These are phyloP conservation scores for Actinostola sp. DNA, from an alignment of 92 coral and sea anemone genomes.

Conservation along the genomic window DNA sequence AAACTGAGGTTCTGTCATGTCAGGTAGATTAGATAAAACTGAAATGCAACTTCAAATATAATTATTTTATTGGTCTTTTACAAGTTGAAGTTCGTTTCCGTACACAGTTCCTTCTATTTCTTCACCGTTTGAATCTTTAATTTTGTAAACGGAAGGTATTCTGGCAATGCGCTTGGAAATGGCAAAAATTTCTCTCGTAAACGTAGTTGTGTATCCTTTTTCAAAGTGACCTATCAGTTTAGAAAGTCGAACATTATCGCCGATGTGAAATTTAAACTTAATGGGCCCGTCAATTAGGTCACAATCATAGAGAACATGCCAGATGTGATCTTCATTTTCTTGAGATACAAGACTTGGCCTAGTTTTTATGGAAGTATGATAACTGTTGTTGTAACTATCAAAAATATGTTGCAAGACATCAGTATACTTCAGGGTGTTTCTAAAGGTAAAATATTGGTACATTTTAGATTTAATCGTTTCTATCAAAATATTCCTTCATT, in stretches of 20 bases:
- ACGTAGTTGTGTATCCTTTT: slow-evolving; percentile 35
- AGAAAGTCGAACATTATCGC: slow-evolving; percentile 20
- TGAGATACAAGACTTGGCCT: slow-evolving; percentile 24
- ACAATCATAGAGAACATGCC: slow-evolving; percentile 39
- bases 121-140: slow-evolving; percentile 27
- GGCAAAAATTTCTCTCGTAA: slow-evolving; percentile 42
- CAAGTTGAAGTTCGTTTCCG: slow-evolving; percentile 30
- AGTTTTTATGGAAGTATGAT: slow-evolving; percentile 29
- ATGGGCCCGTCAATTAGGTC: not conserved
- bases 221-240: slow-evolving; percentile 34
- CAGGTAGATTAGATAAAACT: not conserved
- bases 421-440: slow-evolving; percentile 1
- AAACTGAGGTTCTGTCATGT: slow-evolving; percentile 16
- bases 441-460: too few relatives aligned
- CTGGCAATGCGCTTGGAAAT: slow-evolving; percentile 20
- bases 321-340: slow-evolving; percentile 24
- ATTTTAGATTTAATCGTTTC: too few relatives aligned
- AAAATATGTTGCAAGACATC: slow-evolving; percentile 20
- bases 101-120: slow-evolving; percentile 43
- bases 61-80: slow-evolving; percentile 7
- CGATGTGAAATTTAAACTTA: slow-evolving; percentile 35
- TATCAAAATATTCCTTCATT: too few relatives aligned
- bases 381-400: slow-evolving; percentile 34
- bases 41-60: not conserved
- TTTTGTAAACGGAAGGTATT: slow-evolving; percentile 37